Conservation (phyloP, 1,140 invertebrate species). For the Macrostomum lignano region DNA sequence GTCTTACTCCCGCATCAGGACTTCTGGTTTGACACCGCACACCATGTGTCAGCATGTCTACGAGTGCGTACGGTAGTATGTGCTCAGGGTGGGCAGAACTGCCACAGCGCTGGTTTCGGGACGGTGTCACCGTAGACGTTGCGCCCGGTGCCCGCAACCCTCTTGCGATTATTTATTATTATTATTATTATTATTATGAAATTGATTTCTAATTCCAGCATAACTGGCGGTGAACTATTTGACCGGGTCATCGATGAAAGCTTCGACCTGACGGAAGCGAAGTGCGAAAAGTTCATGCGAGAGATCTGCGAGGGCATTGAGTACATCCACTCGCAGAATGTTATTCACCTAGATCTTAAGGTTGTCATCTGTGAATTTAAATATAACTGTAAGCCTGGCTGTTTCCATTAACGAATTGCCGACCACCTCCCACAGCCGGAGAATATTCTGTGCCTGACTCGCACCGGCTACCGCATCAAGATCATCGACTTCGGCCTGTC, state of each 20-base stretch:
- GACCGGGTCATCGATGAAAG: constrained; percentile 90
- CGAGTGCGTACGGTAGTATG: too few relatives aligned
- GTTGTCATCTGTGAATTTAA: constrained; percentile 34
- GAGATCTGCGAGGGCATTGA: constrained; percentile 87
- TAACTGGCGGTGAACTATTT: constrained; percentile 82
- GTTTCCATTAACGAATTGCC: neutral
- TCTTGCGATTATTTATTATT: too few relatives aligned
- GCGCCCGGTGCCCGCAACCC: too few relatives aligned
- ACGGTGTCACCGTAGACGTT: too few relatives aligned
- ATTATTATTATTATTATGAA: too few relatives aligned
- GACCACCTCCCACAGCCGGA: constrained; percentile 41
- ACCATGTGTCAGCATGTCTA: too few relatives aligned
- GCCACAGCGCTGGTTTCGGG: too few relatives aligned
- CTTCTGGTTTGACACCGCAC: too few relatives aligned
- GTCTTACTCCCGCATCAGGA: too few relatives aligned
- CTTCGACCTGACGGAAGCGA: constrained; percentile 72
- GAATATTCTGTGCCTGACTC: constrained; percentile 75
- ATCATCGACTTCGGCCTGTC: constrained; percentile 59
- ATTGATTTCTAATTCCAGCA: too few relatives aligned
- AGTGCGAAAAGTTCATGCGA: constrained; percentile 71
- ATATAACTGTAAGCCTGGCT: too few relatives aligned
- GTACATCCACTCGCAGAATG: constrained; percentile 72
- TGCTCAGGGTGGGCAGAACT: too few relatives aligned
- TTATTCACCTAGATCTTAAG: constrained; percentile 83
- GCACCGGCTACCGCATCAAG: constrained; percentile 77